A percentile compares a stretch with the other conserved stretches of the same genome.
Conservation (phyloP, 2,797 vertebrate genomes). For the Urophycis tenuis region DNA sequence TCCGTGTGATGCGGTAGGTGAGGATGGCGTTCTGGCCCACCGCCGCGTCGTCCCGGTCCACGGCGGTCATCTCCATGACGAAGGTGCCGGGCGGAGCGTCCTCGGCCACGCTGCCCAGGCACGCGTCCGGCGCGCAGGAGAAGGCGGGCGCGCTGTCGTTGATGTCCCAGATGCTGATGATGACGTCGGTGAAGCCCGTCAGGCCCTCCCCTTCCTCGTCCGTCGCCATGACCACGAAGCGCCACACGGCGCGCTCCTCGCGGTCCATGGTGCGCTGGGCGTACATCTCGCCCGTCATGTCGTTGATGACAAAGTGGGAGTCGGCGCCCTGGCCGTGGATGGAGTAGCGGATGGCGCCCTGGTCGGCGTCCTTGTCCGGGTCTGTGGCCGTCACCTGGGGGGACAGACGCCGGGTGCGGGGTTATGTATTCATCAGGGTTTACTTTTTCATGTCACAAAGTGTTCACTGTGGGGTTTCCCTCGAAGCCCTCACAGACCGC, state of each 20-base stretch:
- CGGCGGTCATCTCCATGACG: slow-evolving; percentile 77
- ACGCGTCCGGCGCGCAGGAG: slow-evolving; percentile 72
- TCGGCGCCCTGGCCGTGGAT: slow-evolving; percentile 83
- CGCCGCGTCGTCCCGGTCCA: slow-evolving; percentile 63
- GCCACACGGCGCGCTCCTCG: slow-evolving; percentile 82
- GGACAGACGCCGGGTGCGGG: slow-evolving; percentile 30
- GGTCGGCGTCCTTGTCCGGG: slow-evolving; percentile 81
- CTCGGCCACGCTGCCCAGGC: slow-evolving; percentile 76
- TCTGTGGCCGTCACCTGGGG: slow-evolving; percentile 82
- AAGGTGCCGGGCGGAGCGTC: slow-evolving; percentile 76
- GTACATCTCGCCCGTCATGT: slow-evolving; percentile 82
- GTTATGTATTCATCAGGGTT: background rate
- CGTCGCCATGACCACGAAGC: slow-evolving; percentile 85
- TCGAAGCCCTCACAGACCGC: background rate
- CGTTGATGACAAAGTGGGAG: slow-evolving; percentile 83
- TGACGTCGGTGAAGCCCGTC: slow-evolving; percentile 86
- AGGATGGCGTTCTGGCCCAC: slow-evolving; percentile 82
- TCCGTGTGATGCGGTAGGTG: slow-evolving; percentile 75
- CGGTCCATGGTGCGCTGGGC: slow-evolving; percentile 80
- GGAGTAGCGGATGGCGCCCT: slow-evolving; percentile 81
- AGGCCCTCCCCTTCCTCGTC: slow-evolving; percentile 87
- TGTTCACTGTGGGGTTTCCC: background rate
- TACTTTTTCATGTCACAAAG: background rate
- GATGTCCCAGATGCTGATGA: slow-evolving; percentile 86
- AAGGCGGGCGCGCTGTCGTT: slow-evolving; percentile 84